Conservation (phyloP, 2,113 vertebrate genomes). For the Chamaea fasciata region DNA sequence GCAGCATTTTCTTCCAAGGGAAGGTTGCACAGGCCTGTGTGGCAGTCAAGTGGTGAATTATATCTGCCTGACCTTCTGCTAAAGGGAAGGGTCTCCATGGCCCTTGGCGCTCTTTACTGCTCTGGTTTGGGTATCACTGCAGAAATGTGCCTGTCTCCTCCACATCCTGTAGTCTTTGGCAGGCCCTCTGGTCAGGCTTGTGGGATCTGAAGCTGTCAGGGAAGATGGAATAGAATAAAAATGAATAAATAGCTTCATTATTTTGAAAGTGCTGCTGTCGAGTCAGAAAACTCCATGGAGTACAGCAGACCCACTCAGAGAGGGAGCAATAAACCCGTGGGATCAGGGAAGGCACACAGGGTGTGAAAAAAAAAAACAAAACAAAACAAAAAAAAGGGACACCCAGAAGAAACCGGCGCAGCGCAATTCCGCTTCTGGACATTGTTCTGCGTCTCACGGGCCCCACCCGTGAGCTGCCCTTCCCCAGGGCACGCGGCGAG, state of each 20-base stretch:
- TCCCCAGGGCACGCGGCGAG: fast-evolving
- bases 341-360: fast-evolving
- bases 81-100: not conserved
- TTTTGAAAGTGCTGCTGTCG: not conserved
- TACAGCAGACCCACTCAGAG: not conserved
- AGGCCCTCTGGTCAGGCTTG: not conserved
- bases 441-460: fast-evolving
- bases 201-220: not conserved
- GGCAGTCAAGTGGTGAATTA: not conserved
- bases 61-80: fast-evolving
- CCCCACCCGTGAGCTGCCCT: not conserved
- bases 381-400: too few relatives aligned
- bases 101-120: not conserved
- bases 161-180: not conserved
- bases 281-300: not conserved
- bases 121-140: not conserved
- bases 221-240: not conserved
- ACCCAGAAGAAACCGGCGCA: not conserved
- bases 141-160: not conserved
- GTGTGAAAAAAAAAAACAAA: too few relatives aligned
- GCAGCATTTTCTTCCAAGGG: not conserved
- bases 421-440: not conserved
- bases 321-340: not conserved
- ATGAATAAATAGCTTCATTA: not conserved
- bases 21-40: not conserved